phyloP scores from a whole-genome alignment of 2,888 invertebrate genomes.

The Caradrina kadenii region DNA sequence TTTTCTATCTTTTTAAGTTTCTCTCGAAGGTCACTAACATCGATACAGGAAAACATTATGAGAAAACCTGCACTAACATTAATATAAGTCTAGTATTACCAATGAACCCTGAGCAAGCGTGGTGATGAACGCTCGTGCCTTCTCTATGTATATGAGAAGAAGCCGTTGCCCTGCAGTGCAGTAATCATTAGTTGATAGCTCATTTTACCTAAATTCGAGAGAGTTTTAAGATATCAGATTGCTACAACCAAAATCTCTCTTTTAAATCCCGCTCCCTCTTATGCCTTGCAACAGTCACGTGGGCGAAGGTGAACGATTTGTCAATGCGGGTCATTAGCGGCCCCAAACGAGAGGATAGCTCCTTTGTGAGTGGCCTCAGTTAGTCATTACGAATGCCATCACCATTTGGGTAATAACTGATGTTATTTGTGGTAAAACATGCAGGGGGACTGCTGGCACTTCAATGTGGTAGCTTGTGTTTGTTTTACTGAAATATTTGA shows the following conservation, averaged over 20 bases:
- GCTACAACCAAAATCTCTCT: background rate
- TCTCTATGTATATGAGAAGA: too few relatives aligned
- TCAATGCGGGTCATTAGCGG: slow-evolving; percentile 80
- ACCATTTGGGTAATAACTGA: slow-evolving; percentile 64
- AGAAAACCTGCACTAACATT: too few relatives aligned
- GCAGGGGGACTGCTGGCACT: background rate
- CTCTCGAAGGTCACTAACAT: too few relatives aligned
- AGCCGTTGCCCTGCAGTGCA: too few relatives aligned
- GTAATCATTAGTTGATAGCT: too few relatives aligned
- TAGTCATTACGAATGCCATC: slow-evolving; percentile 63
- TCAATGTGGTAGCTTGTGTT: background rate
- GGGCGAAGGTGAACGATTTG: slow-evolving; percentile 84
- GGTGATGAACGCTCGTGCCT: too few relatives aligned
- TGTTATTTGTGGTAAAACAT: slow-evolving; percentile 50
- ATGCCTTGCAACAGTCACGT: slow-evolving; percentile 56
- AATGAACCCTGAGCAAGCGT: too few relatives aligned
- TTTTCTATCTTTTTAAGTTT: too few relatives aligned
- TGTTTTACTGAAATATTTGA: background rate
- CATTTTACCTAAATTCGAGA: too few relatives aligned
- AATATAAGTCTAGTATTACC: too few relatives aligned
- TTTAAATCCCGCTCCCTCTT: slow-evolving; percentile 46
- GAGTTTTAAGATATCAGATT: too few relatives aligned
- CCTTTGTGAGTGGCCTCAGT: slow-evolving; percentile 67
- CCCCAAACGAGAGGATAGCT: slow-evolving; percentile 67
- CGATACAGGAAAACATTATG: too few relatives aligned